Evolutionary conservation across 2,888 invertebrate genomes (phyloP), one percentile per base, ranked within the genome.

Genomic region (Parascotia fuliginaria): DNA sequence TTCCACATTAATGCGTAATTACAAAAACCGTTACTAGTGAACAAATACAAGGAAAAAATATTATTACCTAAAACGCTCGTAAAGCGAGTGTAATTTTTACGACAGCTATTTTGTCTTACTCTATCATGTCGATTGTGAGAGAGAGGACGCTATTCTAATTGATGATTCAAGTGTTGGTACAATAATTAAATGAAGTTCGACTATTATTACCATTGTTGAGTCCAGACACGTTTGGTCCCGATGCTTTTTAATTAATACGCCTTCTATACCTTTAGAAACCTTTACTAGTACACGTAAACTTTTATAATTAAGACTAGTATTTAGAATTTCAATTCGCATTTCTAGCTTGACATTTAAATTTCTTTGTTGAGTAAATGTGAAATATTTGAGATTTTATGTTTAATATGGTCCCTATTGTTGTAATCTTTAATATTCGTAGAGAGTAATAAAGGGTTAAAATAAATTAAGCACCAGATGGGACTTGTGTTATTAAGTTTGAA

Each of bases 121-220:
- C 55, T 50, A 31, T 55, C 14, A 29, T 27, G 54, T 49, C 22
- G 33, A 34, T 32, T 45, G 42, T 46, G 49, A 63, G 14, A 38
- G 49, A 59, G 54, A 53, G 29, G 12, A 37, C 41, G 28, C 4
- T 31, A 54, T 36, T 40, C 46, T 55, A 46, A 52, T 62, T 62
- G 54, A 54, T 53, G 55, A 68, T 68, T 70, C 69, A 52, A 59
- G 56, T 64, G 58, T 53, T 34, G 53, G 49, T 49, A 61, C 43
- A 40, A 56, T 59, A 69, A 71, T 69, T 69, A 71, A 65, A 57
- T 65, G 65, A 65, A 71, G 58, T 72, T 66, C 44, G 36, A 44
- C 47, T 50, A 57, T 65, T 53, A 58, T 49, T 56, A 58, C 29
- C 39, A 46, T 54, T 67, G 48, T 60, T 45, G 31, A 73, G 50